A percentile compares a stretch with the other conserved stretches of the same genome.
Conservation (phyloP, 2,797 vertebrate genomes). For the Amphiprion clarkii region DNA sequence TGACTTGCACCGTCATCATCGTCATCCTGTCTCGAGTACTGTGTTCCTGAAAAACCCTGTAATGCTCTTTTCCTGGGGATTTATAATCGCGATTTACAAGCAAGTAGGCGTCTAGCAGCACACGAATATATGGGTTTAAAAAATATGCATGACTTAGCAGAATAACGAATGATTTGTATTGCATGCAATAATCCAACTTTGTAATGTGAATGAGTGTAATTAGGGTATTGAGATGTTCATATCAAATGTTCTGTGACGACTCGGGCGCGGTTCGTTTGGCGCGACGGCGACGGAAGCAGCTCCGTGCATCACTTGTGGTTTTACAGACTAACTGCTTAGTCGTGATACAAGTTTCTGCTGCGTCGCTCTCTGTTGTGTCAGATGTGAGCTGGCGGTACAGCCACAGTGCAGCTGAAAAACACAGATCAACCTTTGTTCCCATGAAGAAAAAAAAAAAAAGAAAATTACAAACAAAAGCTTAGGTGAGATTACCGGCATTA, state of each 20-base stretch:
- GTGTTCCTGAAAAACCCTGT: constrained; percentile 66
- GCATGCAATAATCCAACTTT: constrained; percentile 89
- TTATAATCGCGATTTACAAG: constrained; percentile 75
- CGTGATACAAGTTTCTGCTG: constrained; percentile 25
- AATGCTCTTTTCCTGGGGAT: constrained; percentile 61
- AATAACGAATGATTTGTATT: constrained; percentile 84
- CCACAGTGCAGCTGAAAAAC: constrained; percentile 52
- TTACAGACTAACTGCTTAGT: constrained; percentile 8
- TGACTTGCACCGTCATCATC: constrained; percentile 65
- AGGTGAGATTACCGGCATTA: constrained; percentile 52
- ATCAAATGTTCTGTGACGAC: constrained; percentile 59
- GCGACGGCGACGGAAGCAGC: constrained; percentile 34
- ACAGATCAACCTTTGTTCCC: constrained; percentile 55
- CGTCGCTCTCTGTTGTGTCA: constrained; percentile 33
- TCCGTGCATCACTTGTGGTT: constrained; percentile 31
- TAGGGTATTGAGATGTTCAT: constrained; percentile 65
- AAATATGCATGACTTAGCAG: constrained; percentile 85
- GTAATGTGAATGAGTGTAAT: constrained; percentile 81
- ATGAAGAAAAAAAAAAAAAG: not conserved
- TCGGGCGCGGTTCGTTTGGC: constrained; percentile 43
- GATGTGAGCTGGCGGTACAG: constrained; percentile 29
- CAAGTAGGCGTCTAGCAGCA: constrained; percentile 74
- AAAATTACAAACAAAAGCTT: constrained; percentile 26
- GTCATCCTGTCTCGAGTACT: constrained; percentile 66
- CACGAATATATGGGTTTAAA: constrained; percentile 72